Base-by-base conservation (phyloP, 2,797 vertebrate species). In the Lepidocolaptes lacrymiger region DNA sequence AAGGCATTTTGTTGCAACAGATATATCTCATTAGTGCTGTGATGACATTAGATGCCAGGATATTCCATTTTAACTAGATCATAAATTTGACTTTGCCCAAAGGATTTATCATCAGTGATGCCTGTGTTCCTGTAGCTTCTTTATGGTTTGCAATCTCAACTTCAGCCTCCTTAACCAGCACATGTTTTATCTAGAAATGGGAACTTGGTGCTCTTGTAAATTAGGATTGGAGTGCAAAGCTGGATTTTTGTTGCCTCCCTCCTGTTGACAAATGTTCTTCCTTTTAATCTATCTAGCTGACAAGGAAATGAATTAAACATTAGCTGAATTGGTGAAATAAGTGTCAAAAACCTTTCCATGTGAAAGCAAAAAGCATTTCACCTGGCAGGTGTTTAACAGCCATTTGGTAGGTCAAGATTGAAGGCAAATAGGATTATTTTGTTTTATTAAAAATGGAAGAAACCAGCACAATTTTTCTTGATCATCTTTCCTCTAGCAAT, bases 301-400 rank as follows among this genome's bases (percentile, higher is more conserved):
- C 72, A 93, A 79, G 69, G 44, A 62, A 84, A 91, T 94, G 52
- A 94, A 95, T 97, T 95, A 97, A 97, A 94, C 85, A 85, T 89
- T 34, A 85, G 56, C 66, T 93, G 81, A 90, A 71, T 75, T 83
- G 91, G 56, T 67, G 66, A 96, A 55, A 32, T 94, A 91, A 96
- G 55, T 72, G 56, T 83, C 66, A 61, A 94, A 95, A 93, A 63
- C 23, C 34, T 79, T 73, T 90, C 58, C 46, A 79, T 24, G 62
- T 41, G 37, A 87, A 92, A 61, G 32, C 69, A 86, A 78, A 90
- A 96, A 39, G 1, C 16, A 34, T 96, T 96, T 96, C 59, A 84
- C 54, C 79, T 92, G 72, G 36, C 49, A 95, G n/a, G 46, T 92
- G 36, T 71, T 85, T 91, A 91, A 55, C 49, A 89, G 44, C 30